Conservation (phyloP, 2,113 vertebrate species). For the Penelope pileata region DNA sequence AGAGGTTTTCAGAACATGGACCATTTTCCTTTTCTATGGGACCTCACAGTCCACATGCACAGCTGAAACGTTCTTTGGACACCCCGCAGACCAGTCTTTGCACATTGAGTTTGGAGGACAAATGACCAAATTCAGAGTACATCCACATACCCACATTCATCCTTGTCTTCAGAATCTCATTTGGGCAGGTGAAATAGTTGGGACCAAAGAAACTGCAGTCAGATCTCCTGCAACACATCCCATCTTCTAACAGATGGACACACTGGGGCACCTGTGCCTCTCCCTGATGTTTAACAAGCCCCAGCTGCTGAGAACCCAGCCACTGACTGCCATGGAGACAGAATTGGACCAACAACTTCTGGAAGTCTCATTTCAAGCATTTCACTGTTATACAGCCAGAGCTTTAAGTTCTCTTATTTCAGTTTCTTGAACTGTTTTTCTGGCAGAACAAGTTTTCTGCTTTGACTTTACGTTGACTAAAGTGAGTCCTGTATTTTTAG, state of each 20-base stretch:
- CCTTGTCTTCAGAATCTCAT: background rate
- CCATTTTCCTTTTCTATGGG: background rate
- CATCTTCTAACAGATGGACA: background rate
- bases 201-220: background rate
- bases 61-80: background rate
- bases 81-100: background rate
- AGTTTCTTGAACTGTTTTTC: background rate
- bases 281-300: background rate
- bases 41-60: background rate
- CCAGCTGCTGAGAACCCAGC: background rate
- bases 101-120: background rate
- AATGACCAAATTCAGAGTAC: background rate
- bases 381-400: background rate
- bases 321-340: accelerated
- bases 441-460: background rate
- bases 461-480: background rate
- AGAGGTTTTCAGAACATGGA: background rate
- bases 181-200: background rate
- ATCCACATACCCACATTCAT: background rate
- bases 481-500: background rate
- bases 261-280: background rate
- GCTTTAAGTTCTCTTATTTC: background rate
- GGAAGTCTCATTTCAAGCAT: background rate
- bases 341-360: background rate
- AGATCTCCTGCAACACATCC: background rate